Evolutionary conservation across 2,113 vertebrate genomes (phyloP).

Genomic region (Psettodes erumei): DNA sequence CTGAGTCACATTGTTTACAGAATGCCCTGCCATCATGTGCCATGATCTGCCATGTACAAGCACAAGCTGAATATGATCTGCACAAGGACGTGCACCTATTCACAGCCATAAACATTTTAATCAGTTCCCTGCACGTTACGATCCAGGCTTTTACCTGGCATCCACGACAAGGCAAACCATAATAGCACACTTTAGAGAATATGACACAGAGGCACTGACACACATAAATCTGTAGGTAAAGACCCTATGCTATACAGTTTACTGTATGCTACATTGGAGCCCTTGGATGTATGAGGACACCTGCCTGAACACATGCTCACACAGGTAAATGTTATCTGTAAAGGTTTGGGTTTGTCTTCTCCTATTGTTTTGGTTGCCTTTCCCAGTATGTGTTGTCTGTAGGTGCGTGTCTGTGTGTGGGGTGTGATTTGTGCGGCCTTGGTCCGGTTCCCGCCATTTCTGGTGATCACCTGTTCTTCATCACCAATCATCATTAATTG

Average conservation of each 20-base stretch:
- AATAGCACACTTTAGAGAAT: conserved; percentile 27
- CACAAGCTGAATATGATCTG: conserved; percentile 25
- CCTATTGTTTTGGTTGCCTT: no score
- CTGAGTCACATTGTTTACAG: conserved; percentile 78
- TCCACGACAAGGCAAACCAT: conserved; percentile 22
- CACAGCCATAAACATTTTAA: conserved; percentile 17
- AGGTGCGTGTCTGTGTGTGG: no score
- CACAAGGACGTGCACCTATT: conserved; percentile 10
- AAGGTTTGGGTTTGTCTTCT: no score
- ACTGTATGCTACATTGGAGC: conserved; percentile 27
- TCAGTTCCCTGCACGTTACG: conserved; percentile 14
- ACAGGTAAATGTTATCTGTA: conserved; percentile 31
- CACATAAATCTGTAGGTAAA: conserved; percentile 34
- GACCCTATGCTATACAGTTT: background rate
- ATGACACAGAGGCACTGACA: conserved; percentile 23
- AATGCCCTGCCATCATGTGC: conserved; percentile 48
- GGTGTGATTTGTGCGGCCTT: no score
- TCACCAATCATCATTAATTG: no score
- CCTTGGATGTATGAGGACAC: conserved; percentile 34
- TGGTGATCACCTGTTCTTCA: no score
- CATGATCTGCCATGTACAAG: conserved; percentile 47
- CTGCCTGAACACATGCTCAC: conserved; percentile 26
- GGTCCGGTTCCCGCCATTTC: no score
- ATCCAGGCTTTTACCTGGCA: conserved; percentile 19
- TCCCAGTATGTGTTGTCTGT: no score